These are phyloP conservation scores for Perca flavescens DNA, from an alignment of 2,113 vertebrate species.

Conservation along the genomic window DNA sequence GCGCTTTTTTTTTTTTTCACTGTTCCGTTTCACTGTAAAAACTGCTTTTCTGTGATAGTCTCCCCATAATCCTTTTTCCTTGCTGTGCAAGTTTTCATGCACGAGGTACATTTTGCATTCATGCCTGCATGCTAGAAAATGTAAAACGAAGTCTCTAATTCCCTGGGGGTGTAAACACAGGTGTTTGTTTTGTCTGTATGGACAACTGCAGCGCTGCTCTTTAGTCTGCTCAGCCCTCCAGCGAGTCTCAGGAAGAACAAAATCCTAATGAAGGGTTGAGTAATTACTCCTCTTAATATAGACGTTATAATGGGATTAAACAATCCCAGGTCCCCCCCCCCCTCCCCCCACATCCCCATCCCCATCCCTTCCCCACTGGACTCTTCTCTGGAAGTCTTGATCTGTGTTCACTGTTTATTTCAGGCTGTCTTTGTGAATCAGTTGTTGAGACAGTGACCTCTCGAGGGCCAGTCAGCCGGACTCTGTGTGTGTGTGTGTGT, in stretches of 20 bases:
- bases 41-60: neutral
- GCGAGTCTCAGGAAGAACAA: conserved; percentile 19
- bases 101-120: neutral
- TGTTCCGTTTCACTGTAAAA: neutral
- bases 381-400: conserved; percentile 9
- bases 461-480: neutral
- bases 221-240: conserved; percentile 37
- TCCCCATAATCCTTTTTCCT: neutral
- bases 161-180: conserved; percentile 19
- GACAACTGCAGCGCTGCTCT: conserved; percentile 24
- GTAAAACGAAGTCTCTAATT: neutral
- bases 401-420: conserved; percentile 33
- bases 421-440: conserved; percentile 40
- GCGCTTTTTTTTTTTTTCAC: neutral
- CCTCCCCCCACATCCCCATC: neutral
- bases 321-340: conserved; percentile 30
- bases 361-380: neutral
- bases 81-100: neutral
- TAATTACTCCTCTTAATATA: conserved; percentile 69
- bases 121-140: neutral
- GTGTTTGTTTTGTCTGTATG: conserved; percentile 14
- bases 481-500: conserved; percentile 1
- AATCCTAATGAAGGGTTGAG: conserved; percentile 46
- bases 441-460: conserved; percentile 31
- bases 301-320: conserved; percentile 64